Base-by-base conservation (phyloP, 2,888 invertebrate genomes). In the Nomada hirtipes region DNA sequence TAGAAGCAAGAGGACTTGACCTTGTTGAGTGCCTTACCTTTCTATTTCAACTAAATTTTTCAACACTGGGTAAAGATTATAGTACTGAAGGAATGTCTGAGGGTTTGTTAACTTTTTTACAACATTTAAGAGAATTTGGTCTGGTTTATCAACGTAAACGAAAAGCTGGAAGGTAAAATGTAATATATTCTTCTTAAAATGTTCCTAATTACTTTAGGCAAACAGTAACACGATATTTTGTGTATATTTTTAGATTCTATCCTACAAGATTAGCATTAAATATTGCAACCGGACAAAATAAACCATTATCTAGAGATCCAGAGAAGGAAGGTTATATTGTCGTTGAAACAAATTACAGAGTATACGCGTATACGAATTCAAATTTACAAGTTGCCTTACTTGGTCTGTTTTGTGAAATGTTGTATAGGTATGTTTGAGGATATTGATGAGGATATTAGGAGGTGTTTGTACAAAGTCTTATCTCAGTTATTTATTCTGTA, bases 71-170 rank as follows among this genome's bases (percentile, higher is more conserved):
- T 79, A 98, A 98, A 95, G 98, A 99, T 94, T 99, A 99, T 94
- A 98, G 98, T 91, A 98, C 98, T 0, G 98, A 98, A 91, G 98
- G 98, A 2, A 97, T 99, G 97, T 97, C 96, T 90, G 96, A 97
- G 87, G 97, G 97, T 80, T 96, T 99, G 94, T 94, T 98, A 78
- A 96, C 97, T 72, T 99, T 99, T 92, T 94, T 99, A 76, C 99
- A 99, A 93, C 99, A 99, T 94, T 94, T 99, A 67, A 94, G 99
- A 82, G 99, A 99, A 94, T 98, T 99, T 92, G 99, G 99, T 55
- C 96, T 99, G 50, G 98, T 99, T 20, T 99, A 98, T 94, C 99
- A 99, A 94, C 96, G 99, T 91, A 99, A 93, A 86, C 89, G 93
- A 15, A 93, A 93, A 89, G 93, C 93, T 44, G 93, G 93, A 89